Percentiles rank a stretch among this genome's conserved stretches.
Conservation (phyloP, 2,113 vertebrate genomes). For the Colius striatus region DNA sequence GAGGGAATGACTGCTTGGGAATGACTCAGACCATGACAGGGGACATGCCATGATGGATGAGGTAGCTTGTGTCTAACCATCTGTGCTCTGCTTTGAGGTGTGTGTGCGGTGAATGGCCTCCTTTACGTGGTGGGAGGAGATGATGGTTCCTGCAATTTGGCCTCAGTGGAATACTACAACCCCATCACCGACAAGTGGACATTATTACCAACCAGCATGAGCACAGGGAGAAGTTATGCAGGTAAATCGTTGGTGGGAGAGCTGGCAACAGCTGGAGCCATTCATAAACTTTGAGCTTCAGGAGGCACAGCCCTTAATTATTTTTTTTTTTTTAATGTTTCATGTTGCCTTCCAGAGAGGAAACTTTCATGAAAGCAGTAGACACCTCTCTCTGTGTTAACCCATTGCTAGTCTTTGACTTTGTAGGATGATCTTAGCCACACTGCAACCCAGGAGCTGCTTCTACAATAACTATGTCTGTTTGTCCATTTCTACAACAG, state of each 20-base stretch:
- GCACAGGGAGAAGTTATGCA: constrained; percentile 94
- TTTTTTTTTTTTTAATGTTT: background rate
- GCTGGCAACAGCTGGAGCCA: background rate
- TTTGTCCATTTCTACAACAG: constrained; percentile 68
- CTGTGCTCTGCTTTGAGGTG: constrained; percentile 76
- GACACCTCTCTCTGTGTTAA: background rate
- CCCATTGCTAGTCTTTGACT: background rate
- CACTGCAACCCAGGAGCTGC: background rate
- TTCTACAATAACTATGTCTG: background rate
- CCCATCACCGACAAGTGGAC: constrained; percentile 93
- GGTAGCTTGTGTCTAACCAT: background rate
- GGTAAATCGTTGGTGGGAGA: constrained; percentile 68
- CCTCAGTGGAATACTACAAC: constrained; percentile 95
- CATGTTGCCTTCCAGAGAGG: background rate
- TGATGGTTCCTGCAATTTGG: constrained; percentile 94
- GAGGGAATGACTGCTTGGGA: background rate
- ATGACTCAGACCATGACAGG: background rate
- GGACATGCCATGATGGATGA: fast-evolving
- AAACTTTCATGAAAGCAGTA: background rate
- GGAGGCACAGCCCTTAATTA: too few species aligned
- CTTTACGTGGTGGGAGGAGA: constrained; percentile 96
- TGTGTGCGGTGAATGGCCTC: constrained; percentile 92
- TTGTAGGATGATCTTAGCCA: background rate
- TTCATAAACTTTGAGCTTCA: background rate
- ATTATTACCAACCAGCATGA: constrained; percentile 93